Evolutionary conservation across 2,888 invertebrate genomes (phyloP).

Genomic region (Cheilosia impressa): DNA sequence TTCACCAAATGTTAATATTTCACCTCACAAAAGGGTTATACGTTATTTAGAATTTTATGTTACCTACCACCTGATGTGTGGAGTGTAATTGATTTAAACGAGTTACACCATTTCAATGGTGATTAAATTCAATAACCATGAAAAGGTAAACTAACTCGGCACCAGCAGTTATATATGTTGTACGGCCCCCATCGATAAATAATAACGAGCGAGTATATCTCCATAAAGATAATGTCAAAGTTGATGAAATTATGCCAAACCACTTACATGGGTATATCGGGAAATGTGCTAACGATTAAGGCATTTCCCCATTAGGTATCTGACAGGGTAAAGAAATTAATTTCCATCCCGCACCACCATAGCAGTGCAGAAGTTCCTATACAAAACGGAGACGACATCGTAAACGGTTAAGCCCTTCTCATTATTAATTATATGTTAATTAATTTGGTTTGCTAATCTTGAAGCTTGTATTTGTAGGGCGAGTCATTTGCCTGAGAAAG

Average conservation of each 20-base stretch:
- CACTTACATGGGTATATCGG: slow-evolving; percentile 70
- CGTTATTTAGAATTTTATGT: neutral
- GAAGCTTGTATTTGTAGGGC: slow-evolving; percentile 53
- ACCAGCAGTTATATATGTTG: slow-evolving; percentile 3
- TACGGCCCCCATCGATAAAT: slow-evolving; percentile 41
- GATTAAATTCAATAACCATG: slow-evolving; percentile 66
- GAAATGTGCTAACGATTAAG: slow-evolving; percentile 73
- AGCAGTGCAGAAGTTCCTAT: neutral
- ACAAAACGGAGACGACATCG: slow-evolving; percentile 12
- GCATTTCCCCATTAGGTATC: slow-evolving; percentile 61
- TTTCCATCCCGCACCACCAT: slow-evolving; percentile 39
- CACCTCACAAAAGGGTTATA: too few species aligned
- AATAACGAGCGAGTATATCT: slow-evolving; percentile 31
- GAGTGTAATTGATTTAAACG: slow-evolving; percentile 59
- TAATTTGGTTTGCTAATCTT: slow-evolving; percentile 73
- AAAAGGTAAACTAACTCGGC: slow-evolving; percentile 42
- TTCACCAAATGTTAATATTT: too few species aligned
- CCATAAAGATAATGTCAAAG: slow-evolving; percentile 66
- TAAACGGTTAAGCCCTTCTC: slow-evolving; percentile 39
- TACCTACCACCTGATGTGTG: neutral
- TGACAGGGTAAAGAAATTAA: slow-evolving; percentile 69
- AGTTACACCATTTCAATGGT: slow-evolving; percentile 35
- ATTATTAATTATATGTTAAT: slow-evolving; percentile 74
- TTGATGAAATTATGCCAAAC: slow-evolving; percentile 73
- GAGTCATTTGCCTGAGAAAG: slow-evolving; percentile 34